phyloP scores from a whole-genome alignment of 1,140 invertebrate species.

The Coelopa frigida region DNA sequence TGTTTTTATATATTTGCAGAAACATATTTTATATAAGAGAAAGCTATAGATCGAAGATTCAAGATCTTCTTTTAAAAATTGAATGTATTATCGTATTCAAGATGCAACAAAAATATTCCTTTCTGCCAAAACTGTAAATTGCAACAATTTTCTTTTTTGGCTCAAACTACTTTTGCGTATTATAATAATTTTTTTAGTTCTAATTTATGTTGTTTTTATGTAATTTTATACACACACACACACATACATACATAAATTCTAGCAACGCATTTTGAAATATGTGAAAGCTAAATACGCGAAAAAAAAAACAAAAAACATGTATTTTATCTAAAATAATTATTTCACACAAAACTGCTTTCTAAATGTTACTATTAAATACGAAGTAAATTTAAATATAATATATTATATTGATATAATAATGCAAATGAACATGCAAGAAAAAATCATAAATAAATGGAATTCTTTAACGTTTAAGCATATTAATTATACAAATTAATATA shows the following conservation, averaged over 20 bases:
- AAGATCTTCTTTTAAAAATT: constrained; percentile 1
- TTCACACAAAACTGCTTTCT: constrained; percentile 8
- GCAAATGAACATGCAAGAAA: background rate
- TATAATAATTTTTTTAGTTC: background rate
- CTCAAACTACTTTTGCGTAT: background rate
- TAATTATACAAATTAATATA: too few species aligned
- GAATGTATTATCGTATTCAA: background rate
- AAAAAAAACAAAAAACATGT: background rate
- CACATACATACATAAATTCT: background rate
- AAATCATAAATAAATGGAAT: constrained; percentile 2
- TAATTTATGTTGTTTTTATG: constrained; percentile 1
- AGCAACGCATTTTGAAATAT: background rate
- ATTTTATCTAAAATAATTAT: constrained; percentile 5
- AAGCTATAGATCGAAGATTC: constrained; percentile 3
- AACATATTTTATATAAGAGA: background rate
- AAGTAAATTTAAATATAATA: too few species aligned
- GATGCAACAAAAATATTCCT: background rate
- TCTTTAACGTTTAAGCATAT: background rate
- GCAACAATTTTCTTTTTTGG: background rate
- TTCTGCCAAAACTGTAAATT: constrained; percentile 1
- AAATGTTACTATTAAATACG: constrained; percentile 11
- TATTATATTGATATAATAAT: constrained; percentile 4
- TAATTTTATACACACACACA: constrained; percentile 2
- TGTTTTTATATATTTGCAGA: background rate
- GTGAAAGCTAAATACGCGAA: background rate